phyloP scores from a whole-genome alignment of 2,113 vertebrate genomes.

The chimpanzee (Pan troglodytes) region DNA sequence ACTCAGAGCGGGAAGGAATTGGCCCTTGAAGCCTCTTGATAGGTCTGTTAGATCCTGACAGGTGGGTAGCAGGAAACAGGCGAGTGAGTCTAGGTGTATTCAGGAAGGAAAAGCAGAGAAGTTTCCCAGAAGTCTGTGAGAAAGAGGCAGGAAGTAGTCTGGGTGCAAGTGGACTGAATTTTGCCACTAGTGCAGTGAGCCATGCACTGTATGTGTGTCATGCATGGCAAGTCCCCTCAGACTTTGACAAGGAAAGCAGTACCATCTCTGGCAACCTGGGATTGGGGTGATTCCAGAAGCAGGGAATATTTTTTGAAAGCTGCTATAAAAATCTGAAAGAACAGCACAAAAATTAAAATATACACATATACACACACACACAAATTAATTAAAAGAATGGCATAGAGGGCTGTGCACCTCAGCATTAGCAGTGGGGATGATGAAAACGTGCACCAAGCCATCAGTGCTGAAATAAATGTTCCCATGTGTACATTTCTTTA shows the following conservation, averaged over 20 bases:
- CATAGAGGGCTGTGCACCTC: neutral
- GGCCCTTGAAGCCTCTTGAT: neutral
- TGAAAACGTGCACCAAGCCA: neutral
- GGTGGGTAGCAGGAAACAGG: neutral
- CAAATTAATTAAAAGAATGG: too few species aligned
- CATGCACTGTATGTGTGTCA: rapidly evolving
- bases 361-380: too few species aligned
- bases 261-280: neutral
- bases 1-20: neutral
- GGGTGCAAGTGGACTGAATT: neutral
- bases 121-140: neutral
- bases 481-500: neutral
- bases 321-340: neutral
- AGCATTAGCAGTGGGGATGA: neutral
- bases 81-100: rapidly evolving
- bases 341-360: neutral
- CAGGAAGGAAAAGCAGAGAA: neutral
- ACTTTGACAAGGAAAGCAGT: neutral
- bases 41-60: neutral
- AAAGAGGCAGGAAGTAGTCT: neutral
- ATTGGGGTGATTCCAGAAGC: neutral
- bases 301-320: neutral
- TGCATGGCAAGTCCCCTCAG: rapidly evolving
- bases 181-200: neutral
- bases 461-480: neutral